Base-by-base conservation (phyloP, 2,888 invertebrate genomes). In the Ectropis crepuscularia region DNA sequence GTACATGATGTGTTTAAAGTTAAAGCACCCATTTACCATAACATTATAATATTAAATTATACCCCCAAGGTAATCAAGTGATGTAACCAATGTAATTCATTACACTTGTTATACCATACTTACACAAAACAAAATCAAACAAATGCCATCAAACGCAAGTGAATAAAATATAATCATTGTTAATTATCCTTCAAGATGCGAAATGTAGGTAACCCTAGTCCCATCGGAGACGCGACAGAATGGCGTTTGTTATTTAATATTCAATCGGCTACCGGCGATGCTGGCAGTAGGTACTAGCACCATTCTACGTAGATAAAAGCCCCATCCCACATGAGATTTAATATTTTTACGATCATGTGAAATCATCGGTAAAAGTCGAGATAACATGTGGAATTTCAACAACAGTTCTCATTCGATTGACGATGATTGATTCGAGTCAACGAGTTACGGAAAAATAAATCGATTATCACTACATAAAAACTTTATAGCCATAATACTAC, bases 281-380 rank as follows among this genome's bases (percentile, higher is more conserved):
- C 48, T 47, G 54, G 58, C 54, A 58, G 28, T 50, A 45, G 12
- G 10, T 79, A 76, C 74, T 81, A 80, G 16, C 78, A 41, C 80
- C 77, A 78, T 77, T 51, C 71, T 67, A 71, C 75, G 74, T 74
- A 81, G 81, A 83, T 81, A 81, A 77, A 75, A 71, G 68, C 74
- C 74, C 74, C 78, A 71, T 77, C 78, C 78, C 74, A 79, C 80
- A 73, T 78, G 65, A 73, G 68, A 64, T 69, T 63, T 63, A 78
- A 64, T 71, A 66, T 66, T 63, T 68, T 67, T 68, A 62, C 54
- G 60, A 53, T 51, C 61, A 53, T 64, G 63, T 67, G 45, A 65
- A 63, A 57, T 60, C 55, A 57, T 61, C 53, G 39, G 57, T 61
- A 53, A 59, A 59, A 51, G 48, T 46, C 7, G 39, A 53, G 64